Evolutionary conservation across 2,113 vertebrate genomes (phyloP).

Genomic region (Lycaon pictus): DNA sequence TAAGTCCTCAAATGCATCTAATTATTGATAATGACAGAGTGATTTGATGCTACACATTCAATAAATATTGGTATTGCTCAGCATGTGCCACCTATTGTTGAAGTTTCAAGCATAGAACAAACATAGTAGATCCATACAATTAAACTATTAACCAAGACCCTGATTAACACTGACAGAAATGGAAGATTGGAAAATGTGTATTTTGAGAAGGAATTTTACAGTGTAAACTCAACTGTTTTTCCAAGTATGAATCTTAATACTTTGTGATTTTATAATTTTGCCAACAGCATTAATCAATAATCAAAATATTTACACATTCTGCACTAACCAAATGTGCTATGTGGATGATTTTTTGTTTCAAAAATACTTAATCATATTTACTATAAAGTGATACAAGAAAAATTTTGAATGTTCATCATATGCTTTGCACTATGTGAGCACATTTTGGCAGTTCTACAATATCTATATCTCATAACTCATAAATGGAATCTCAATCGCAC

Average conservation of each 20-base stretch:
- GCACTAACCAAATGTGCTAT: neutral
- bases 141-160: neutral
- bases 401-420: neutral
- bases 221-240: neutral
- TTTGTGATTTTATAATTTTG: conserved; percentile 28
- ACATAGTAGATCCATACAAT: neutral
- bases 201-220: neutral
- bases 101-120: conserved; percentile 42
- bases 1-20: neutral
- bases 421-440: neutral
- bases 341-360: conserved; percentile 29
- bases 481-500: neutral
- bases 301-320: conserved; percentile 62
- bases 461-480: neutral
- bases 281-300: conserved; percentile 2
- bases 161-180: neutral
- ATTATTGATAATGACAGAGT: neutral
- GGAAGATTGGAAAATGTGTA: neutral
- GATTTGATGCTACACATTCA: neutral
- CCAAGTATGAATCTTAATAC: neutral
- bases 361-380: neutral
- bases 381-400: neutral
- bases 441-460: neutral
- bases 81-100: neutral
- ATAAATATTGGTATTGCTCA: neutral